Base-by-base conservation (phyloP, 2,888 invertebrate genomes). In the Drosophila ustulata region DNA sequence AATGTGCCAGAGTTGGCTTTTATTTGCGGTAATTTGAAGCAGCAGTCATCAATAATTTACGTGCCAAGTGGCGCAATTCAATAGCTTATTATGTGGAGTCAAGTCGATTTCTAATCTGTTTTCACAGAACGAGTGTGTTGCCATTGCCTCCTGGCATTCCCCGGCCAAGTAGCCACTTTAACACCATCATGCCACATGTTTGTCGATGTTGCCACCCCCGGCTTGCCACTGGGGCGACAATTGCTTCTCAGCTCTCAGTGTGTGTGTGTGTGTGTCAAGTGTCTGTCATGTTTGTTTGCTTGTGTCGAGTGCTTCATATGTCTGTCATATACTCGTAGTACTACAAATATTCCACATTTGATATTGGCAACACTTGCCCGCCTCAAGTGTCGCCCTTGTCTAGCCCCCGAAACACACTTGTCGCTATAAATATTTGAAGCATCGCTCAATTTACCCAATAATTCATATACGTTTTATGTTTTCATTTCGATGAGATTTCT, bases 271-370 rank as follows among this genome's bases (percentile, higher is more conserved):
- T 37, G 59, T 70, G 50, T 66, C 62, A 55, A 78, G 71, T 68
- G 71, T 51, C 69, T 86, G 80, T 82, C 86, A 88, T 82, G 68
- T 77, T 82, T 88, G 81, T 74, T 86, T 82, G 86, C 66, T 66
- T 55, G 50, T 80, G 74, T 83, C 83, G 77, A 82, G 78, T 70
- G 57, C 65, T 61, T 69, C 83, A 82, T 65, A 71, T 50, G 66
- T 64, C 50, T 45, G 45, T 13, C 25, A 51, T 39, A 57, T 51
- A 28, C 52, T 46, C 50, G 39, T 50, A 41, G 39, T 53, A 41
- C n/a, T 32, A 25, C 53, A 57, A 49, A 41, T 32, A 66, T 66
- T 4, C 11, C 18, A 18, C 47, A 47, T 56, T 56, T 34, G 9
- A 57, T 58, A 81, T 73, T 69, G 73, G 83, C 74, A 66, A 82